Conservation (phyloP, 2,113 vertebrate genomes). For the Myotis lucifugus region DNA sequence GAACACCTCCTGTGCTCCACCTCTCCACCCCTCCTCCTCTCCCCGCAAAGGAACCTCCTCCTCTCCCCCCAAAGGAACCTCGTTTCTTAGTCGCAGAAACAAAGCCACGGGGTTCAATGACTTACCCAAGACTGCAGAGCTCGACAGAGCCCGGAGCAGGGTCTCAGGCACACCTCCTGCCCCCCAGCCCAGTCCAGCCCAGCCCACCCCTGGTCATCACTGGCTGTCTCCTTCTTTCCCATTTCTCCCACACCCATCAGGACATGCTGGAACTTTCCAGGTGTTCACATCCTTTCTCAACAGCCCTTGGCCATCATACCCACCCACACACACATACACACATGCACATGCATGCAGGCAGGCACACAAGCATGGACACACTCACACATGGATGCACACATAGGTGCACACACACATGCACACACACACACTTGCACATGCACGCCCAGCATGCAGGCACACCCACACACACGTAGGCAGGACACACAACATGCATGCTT, state of each 20-base stretch:
- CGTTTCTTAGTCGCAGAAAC: not conserved
- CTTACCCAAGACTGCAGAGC: not conserved
- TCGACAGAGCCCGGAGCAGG: not conserved
- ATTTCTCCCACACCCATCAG: not conserved
- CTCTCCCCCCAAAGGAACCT: not conserved
- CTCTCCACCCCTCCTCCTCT: not conserved
- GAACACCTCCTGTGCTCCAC: not conserved
- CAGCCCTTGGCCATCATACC: not conserved
- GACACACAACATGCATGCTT: too few species aligned
- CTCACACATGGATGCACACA: too few species aligned
- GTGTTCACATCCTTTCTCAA: fast-evolving
- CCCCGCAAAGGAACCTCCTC: not conserved
- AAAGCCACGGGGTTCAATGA: not conserved
- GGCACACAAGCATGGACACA: too few species aligned
- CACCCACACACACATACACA: too few species aligned
- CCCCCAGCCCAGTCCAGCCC: too few species aligned
- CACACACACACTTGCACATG: too few species aligned
- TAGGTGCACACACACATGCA: too few species aligned
- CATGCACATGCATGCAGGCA: too few species aligned
- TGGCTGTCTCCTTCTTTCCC: not conserved
- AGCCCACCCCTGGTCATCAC: too few species aligned
- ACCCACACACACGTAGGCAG: too few species aligned
- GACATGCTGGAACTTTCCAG: not conserved
- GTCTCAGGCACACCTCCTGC: not conserved
- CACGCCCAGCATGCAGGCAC: too few species aligned